A percentile compares a stretch with the other conserved stretches of the same genome.
These are phyloP conservation scores for Alcedo atthis DNA, from an alignment of 2,797 vertebrate species.

Conservation along the genomic window DNA sequence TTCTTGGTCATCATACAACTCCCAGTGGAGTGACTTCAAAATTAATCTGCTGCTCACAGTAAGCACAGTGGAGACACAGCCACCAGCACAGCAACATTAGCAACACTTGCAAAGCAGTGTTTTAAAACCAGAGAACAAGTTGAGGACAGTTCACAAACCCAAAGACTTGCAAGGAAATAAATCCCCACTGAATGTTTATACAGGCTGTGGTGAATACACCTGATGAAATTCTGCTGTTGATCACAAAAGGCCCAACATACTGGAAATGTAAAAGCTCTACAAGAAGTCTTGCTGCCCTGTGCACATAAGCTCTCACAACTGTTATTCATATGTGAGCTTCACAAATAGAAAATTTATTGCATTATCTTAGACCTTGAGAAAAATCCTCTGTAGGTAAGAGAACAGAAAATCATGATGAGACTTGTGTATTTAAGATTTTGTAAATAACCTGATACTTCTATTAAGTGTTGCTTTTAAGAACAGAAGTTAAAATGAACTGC, in stretches of 20 bases:
- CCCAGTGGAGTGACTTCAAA: not conserved
- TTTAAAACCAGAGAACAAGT: not conserved
- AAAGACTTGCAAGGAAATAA: not conserved
- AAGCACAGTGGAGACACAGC: not conserved
- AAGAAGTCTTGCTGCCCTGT: not conserved
- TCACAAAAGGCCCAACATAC: not conserved
- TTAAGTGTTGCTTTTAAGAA: not conserved
- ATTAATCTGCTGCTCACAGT: not conserved
- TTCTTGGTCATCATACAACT: not conserved
- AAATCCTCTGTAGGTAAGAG: not conserved
- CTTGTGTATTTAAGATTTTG: not conserved
- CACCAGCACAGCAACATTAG: not conserved
- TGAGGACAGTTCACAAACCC: not conserved
- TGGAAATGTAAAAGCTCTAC: not conserved
- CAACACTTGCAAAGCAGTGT: not conserved
- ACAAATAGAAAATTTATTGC: not conserved
- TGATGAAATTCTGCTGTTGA: not conserved
- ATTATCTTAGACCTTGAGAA: not conserved
- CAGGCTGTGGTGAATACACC: too few species aligned
- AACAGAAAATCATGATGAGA: not conserved
- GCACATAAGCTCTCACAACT: not conserved
- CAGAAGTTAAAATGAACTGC: not conserved
- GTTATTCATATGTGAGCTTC: not conserved
- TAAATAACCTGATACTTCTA: not conserved
- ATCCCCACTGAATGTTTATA: not conserved